phyloP scores from a whole-genome alignment of 2,113 vertebrate species.

The Myotis davidii region DNA sequence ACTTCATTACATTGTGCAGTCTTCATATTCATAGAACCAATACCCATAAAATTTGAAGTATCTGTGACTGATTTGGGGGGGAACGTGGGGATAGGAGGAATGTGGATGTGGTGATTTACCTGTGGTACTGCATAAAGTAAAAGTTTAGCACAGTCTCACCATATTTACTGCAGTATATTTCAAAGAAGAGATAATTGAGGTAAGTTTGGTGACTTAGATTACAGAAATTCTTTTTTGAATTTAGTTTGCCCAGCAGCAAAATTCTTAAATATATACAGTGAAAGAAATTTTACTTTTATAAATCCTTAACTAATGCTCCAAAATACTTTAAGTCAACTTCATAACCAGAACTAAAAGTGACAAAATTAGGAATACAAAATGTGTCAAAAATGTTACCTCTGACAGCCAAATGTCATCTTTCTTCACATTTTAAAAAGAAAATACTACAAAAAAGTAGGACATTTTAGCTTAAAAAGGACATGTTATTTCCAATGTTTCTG shows the following conservation, averaged over 20 bases:
- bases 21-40: background rate
- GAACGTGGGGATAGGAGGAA: background rate
- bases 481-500: background rate
- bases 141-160: background rate
- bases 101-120: background rate
- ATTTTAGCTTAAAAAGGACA: constrained; percentile 56
- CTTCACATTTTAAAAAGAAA: constrained; percentile 59
- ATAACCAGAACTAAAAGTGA: constrained; percentile 21
- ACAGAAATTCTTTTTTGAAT: constrained; percentile 30
- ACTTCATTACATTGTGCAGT: too few relatives aligned
- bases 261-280: background rate
- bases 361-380: constrained; percentile 24
- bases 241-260: constrained; percentile 18
- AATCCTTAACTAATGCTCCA: background rate
- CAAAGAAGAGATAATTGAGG: background rate
- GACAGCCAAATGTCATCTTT: constrained; percentile 48
- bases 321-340: constrained; percentile 22
- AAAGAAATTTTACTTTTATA: background rate
- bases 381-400: constrained; percentile 48
- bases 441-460: constrained; percentile 19
- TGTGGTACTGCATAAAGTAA: background rate
- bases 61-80: background rate
- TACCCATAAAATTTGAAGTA: background rate
- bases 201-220: constrained; percentile 2
- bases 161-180: background rate